Percentiles rank a stretch among this genome's conserved stretches.
phyloP scores from a whole-genome alignment of 2,797 vertebrate genomes.

The Spinibarbus caldwelli region DNA sequence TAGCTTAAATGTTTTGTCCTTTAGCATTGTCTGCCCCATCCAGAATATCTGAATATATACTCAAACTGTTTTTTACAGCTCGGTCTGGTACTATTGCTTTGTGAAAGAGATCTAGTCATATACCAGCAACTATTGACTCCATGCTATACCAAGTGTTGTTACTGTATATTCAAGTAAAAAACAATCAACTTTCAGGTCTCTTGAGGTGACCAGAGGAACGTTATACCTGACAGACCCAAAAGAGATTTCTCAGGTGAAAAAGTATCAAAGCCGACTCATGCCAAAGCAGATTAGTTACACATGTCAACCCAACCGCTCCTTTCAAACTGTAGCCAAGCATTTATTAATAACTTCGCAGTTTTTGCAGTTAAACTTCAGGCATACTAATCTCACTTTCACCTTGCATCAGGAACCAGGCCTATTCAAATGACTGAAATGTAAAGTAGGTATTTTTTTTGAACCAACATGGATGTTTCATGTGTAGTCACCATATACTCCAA shows the following conservation, averaged over 20 bases:
- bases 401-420: neutral
- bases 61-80: neutral
- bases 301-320: neutral
- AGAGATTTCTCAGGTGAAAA: constrained; percentile 9
- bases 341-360: neutral
- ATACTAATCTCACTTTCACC: no score
- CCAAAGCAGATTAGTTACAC: constrained; percentile 7
- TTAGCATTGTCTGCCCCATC: neutral
- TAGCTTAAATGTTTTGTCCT: neutral
- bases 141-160: neutral
- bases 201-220: neutral
- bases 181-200: neutral
- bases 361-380: neutral
- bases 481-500: neutral
- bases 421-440: constrained; percentile 25
- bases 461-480: neutral
- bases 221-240: neutral
- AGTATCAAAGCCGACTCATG: constrained; percentile 4
- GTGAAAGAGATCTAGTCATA: neutral
- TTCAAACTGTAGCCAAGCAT: neutral
- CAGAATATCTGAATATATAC: neutral
- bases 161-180: neutral
- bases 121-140: neutral
- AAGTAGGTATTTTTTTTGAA: neutral
- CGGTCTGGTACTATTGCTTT: neutral